Evolutionary conservation across 2,888 invertebrate species (phyloP).

Genomic region (Ecliptopera silaceata): DNA sequence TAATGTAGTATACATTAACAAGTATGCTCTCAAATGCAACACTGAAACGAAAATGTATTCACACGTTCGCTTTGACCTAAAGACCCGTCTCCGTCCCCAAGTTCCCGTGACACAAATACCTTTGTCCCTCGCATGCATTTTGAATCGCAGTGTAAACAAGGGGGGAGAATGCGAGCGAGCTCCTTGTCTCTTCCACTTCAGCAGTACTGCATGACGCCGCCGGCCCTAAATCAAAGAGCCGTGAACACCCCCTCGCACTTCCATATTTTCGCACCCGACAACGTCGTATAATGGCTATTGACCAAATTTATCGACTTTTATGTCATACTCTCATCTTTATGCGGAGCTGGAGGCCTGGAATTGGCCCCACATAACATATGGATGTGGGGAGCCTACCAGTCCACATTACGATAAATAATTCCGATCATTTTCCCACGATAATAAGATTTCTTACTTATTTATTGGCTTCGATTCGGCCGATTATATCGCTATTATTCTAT

Average conservation of each 20-base stretch:
- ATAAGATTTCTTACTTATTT: conserved; percentile 49
- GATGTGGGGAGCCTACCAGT: conserved; percentile 45
- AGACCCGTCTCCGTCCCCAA: conserved; percentile 29
- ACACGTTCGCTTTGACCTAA: conserved; percentile 29
- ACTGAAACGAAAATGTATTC: conserved; percentile 10
- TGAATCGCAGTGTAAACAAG: conserved; percentile 37
- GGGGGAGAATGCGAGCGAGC: conserved; percentile 22
- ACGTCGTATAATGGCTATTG: conserved; percentile 79
- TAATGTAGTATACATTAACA: too few relatives aligned
- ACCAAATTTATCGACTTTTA: conserved; percentile 80
- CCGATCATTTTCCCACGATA: conserved; percentile 51
- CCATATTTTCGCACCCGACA: conserved; percentile 80
- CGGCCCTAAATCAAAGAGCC: conserved; percentile 75
- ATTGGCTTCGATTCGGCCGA: conserved; percentile 35
- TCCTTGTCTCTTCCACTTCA: conserved; percentile 37
- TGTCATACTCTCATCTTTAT: conserved; percentile 79
- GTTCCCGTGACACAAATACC: conserved; percentile 38
- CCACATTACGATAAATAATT: conserved; percentile 56
- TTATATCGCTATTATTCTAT: conserved; percentile 8
- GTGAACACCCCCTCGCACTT: conserved; percentile 69
- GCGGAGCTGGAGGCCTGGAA: conserved; percentile 58
- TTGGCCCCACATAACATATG: conserved; percentile 62
- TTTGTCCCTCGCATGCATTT: conserved; percentile 34
- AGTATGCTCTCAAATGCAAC: not conserved
- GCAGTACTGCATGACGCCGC: conserved; percentile 31